Evolutionary conservation across 2,888 invertebrate species (phyloP).

Genomic region (Thysanoteuthis rhombus): DNA sequence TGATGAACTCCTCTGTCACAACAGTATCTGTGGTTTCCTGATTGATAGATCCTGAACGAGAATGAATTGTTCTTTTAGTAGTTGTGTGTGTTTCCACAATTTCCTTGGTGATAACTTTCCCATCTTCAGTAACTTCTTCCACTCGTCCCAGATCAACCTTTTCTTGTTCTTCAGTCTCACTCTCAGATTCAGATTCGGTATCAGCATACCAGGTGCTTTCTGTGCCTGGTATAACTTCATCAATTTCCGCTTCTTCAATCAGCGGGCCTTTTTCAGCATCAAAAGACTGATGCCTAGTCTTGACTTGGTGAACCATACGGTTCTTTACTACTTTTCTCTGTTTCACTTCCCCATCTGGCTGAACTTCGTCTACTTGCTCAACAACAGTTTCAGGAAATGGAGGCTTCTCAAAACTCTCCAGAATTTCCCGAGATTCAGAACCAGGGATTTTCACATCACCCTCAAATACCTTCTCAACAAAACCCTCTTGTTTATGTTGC

Average conservation of each 20-base stretch:
- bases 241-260: slow-evolving; percentile 53
- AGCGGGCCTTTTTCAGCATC: slow-evolving; percentile 44
- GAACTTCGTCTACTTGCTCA: slow-evolving; percentile 54
- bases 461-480: slow-evolving; percentile 49
- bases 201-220: slow-evolving; percentile 51
- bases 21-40: not conserved
- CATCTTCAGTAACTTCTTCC: slow-evolving; percentile 42
- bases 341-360: slow-evolving; percentile 58
- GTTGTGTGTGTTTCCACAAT: slow-evolving; percentile 44
- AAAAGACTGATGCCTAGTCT: slow-evolving; percentile 52
- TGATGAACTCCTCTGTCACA: slow-evolving; percentile 21
- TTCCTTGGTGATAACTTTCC: slow-evolving; percentile 44
- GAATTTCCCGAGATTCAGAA: slow-evolving; percentile 33
- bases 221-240: slow-evolving; percentile 60
- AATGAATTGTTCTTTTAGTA: slow-evolving; percentile 39
- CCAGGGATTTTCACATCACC: slow-evolving; percentile 48
- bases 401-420: slow-evolving; percentile 51
- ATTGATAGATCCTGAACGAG: slow-evolving; percentile 15
- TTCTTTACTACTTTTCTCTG: slow-evolving; percentile 56
- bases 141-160: slow-evolving; percentile 40
- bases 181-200: slow-evolving; percentile 13
- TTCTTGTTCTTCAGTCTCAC: slow-evolving; percentile 43
- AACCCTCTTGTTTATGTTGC: slow-evolving; percentile 43
- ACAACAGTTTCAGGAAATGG: slow-evolving; percentile 48
- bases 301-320: slow-evolving; percentile 57